Evolutionary conservation across 2,888 invertebrate species (phyloP).

Genomic region (Agrochola circellaris): DNA sequence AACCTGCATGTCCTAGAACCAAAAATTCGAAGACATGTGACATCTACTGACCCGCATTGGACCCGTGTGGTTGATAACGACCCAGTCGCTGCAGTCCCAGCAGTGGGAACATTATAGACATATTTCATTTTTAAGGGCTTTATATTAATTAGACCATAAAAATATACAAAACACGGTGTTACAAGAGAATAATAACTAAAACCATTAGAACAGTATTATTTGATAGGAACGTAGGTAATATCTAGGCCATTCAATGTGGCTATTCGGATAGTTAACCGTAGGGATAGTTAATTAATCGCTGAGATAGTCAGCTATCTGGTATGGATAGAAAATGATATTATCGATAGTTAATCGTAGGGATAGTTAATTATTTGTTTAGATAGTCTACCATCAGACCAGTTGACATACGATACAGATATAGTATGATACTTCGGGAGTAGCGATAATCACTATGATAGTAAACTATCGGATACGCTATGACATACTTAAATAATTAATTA

Average conservation of each 20-base stretch:
- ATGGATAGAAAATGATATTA: not conserved
- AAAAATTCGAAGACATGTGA: too few relatives aligned
- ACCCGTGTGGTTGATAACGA: too few relatives aligned
- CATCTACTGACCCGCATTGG: too few relatives aligned
- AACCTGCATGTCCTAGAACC: too few relatives aligned
- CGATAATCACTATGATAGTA: not conserved
- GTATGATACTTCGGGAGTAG: not conserved
- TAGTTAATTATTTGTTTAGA: constrained; percentile 1
- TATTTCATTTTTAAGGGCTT: not conserved
- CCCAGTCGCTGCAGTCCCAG: too few relatives aligned
- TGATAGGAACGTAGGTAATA: constrained; percentile 66
- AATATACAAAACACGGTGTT: constrained; percentile 57
- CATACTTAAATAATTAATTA: not conserved
- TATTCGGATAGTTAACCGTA: constrained; percentile 19
- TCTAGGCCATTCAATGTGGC: constrained; percentile 21
- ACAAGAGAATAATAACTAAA: constrained; percentile 60
- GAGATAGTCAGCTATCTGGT: constrained; percentile 3
- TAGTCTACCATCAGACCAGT: not conserved
- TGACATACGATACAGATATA: not conserved
- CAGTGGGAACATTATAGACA: too few relatives aligned
- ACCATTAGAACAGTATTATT: constrained; percentile 54
- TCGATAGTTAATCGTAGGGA: not conserved
- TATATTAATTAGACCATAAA: not conserved
- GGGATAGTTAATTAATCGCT: constrained; percentile 21
- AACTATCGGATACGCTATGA: not conserved